Base-by-base conservation (phyloP, 2,797 vertebrate genomes). In the Hippopotamyrus pictus region DNA sequence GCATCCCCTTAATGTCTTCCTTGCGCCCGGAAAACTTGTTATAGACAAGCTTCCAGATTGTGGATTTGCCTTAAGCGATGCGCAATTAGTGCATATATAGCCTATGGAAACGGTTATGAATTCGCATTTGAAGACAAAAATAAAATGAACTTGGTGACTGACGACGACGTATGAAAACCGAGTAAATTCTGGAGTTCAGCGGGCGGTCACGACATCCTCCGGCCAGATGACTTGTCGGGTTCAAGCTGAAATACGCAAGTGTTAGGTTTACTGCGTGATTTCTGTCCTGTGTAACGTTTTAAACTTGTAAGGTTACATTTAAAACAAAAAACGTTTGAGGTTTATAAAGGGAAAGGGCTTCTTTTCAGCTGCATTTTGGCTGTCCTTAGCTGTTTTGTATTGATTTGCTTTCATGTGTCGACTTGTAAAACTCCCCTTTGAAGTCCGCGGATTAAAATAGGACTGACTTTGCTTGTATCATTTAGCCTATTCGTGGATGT, bases 181-280 rank as follows among this genome's bases (percentile, higher is more conserved):
- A 69, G 46, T 53, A 89, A 88, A 87, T 53, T 12, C 46, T 44
- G 62, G 65, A 79, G 89, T 89, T 91, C 89, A 90, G 69, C 51
- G 51, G 69, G 88, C 76, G 73, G 89, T 89, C 89, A 76, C 14
- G 73, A 86, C 84, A 37, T 14, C 65, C 79, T 89, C 85, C 41
- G 25, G 37, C 46, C 87, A 89, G 83, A 90, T 89, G 84, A 50
- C 82, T 37, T 51, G 85, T 69, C 9, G 29, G 8, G 19, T 73
- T 86, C 50, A 69, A 86, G 44, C 9, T 29, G 57, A 73, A 87
- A 89, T 41, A 54, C 33, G 41, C 69, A 3, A 44, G 14, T 19
- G 37, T 9, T 7, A 41, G 33, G 73, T 17, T 44, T 44, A n/a
- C 37, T 44, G 37, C 73, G 41, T 17, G 5, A 44, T 19, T 19